Evolutionary conservation across 1,140 invertebrate species (phyloP), one percentile per base, ranked within the genome.

Genomic region (Eumaeus atala): DNA sequence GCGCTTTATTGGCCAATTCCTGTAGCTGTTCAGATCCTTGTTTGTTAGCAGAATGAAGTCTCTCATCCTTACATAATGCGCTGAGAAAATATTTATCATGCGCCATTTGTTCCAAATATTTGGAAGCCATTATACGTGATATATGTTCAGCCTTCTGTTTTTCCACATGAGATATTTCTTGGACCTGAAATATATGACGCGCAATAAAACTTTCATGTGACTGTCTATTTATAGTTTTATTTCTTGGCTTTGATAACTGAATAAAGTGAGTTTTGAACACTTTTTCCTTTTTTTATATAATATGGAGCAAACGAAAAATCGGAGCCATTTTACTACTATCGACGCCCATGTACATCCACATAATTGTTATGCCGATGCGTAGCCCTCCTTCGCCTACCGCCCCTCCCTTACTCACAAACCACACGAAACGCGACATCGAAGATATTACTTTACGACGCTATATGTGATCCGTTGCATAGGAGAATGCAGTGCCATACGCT

Each of bases 31-130:
- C 47, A 6, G 83, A 77, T 37, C 78, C 83, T 47, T 72, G 58
- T 66, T 73, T 77, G 63, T 84, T 86, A 49, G 83, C 81, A 7
- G 79, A 86, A n/a, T 53, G 35, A 42, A 86, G 64, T 59, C 83
- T 61, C 50, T 84, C 81, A 49, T 86, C 83, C 56, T 80, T 83
- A 63, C 75, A 77, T 40, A 84, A 56, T n/a, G 63, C 66, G 9
- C 61, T 77, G 44, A 86, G 74, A 51, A 86, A 86, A 67, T 82
- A 70, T 67, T 84, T 84, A 64, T 86, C 83, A 51, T 84, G 77
- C 18, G 79, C 79, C 83, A 86, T 86, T 69, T 78, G 72, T 52
- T 77, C 74, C 57, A 86, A 73, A 74, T 84, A 86, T 67, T 83
- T 86, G 14, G 76, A 83, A 33, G 79, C 73, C 80, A 86, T 84